Percentiles rank a stretch among this genome's conserved stretches.
These are phyloP conservation scores for Mya arenaria DNA, from an alignment of 1,140 invertebrate species.

Conservation along the genomic window DNA sequence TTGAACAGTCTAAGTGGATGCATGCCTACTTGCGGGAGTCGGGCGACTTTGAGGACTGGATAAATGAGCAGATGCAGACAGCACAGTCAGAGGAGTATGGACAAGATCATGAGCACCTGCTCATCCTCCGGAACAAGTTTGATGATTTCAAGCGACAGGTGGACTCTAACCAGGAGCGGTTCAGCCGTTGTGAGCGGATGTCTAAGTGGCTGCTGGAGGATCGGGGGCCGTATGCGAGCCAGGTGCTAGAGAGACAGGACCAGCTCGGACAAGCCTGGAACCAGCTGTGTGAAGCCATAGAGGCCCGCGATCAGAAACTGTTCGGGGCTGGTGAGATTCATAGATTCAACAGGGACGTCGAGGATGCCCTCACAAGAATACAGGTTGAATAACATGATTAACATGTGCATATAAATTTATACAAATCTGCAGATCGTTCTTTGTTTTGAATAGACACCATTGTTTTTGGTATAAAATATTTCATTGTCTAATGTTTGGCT, in stretches of 20 bases:
- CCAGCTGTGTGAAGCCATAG: slow-evolving; percentile 91
- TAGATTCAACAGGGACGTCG: slow-evolving; percentile 97
- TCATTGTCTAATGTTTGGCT: too few relatives aligned
- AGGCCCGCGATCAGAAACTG: slow-evolving; percentile 91
- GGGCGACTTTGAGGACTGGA: slow-evolving; percentile 96
- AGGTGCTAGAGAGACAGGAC: slow-evolving; percentile 87
- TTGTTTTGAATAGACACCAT: too few relatives aligned
- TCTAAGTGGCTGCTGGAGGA: slow-evolving; percentile 94
- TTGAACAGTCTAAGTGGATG: slow-evolving; percentile 95
- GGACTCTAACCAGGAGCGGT: slow-evolving; percentile 94
- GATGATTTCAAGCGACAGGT: slow-evolving; percentile 96
- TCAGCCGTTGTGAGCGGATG: slow-evolving; percentile 95
- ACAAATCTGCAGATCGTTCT: too few relatives aligned
- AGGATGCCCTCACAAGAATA: slow-evolving; percentile 94
- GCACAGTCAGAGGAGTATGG: slow-evolving; percentile 98
- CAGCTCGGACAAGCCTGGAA: slow-evolving; percentile 94
- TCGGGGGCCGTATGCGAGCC: slow-evolving; percentile 93
- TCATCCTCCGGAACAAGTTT: slow-evolving; percentile 89
- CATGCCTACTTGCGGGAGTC: slow-evolving; percentile 97
- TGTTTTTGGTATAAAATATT: too few relatives aligned
- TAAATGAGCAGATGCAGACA: slow-evolving; percentile 94
- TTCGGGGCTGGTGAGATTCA: slow-evolving; percentile 97
- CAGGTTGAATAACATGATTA: too few relatives aligned
- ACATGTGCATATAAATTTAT: too few relatives aligned
- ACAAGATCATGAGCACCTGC: slow-evolving; percentile 97